A percentile compares a stretch with the other conserved stretches of the same genome.
These are phyloP conservation scores for Ochotona princeps DNA, from an alignment of 2,113 vertebrate species.

Conservation along the genomic window DNA sequence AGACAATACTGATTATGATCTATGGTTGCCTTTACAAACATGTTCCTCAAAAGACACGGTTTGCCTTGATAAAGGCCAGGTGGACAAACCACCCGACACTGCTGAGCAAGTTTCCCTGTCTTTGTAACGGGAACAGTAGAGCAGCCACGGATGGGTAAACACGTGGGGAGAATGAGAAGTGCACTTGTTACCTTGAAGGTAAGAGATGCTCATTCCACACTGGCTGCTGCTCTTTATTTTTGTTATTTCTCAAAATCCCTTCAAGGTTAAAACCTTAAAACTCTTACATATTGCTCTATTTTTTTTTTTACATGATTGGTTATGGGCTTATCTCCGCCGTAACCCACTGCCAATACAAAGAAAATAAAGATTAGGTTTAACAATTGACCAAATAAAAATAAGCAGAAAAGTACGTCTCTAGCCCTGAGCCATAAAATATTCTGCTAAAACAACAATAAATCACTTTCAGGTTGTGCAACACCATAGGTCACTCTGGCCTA, in stretches of 20 bases:
- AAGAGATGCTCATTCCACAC: not conserved
- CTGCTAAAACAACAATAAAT: conserved; percentile 38
- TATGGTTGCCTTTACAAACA: conserved; percentile 3
- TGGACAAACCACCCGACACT: not conserved
- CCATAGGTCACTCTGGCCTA: not conserved
- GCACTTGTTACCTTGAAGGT: not conserved
- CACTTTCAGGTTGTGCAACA: conserved; percentile 10
- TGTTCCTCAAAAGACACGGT: not conserved
- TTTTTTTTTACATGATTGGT: conserved; percentile 19
- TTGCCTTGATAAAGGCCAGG: not conserved
- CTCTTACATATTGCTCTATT: not conserved
- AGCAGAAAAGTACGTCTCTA: conserved; percentile 22
- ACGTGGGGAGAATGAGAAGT: not conserved
- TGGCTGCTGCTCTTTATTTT: not conserved
- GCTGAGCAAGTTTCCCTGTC: not conserved
- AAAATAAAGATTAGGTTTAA: conserved; percentile 45
- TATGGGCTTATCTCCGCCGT: not conserved
- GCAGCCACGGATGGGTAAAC: not conserved
- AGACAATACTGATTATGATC: not conserved
- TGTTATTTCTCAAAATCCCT: conserved; percentile 36
- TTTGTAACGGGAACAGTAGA: not conserved
- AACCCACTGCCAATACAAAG: conserved; percentile 21
- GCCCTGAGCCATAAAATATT: not conserved
- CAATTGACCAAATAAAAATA: conserved; percentile 1
- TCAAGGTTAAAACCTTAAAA: conserved; percentile 33